These are phyloP conservation scores for Lycaon pictus DNA, from an alignment of 2,113 vertebrate species.

Conservation along the genomic window DNA sequence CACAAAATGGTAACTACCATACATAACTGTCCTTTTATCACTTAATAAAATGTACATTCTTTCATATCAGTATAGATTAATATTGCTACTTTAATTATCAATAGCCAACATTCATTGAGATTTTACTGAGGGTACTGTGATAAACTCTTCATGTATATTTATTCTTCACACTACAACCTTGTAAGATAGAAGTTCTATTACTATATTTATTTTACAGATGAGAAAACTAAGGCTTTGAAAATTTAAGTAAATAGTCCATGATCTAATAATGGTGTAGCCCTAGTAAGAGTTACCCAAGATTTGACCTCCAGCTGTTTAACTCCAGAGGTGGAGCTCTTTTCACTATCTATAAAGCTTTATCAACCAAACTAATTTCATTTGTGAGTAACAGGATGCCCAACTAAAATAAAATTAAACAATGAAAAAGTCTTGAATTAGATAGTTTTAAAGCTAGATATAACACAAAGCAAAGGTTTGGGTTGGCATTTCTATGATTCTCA, in stretches of 20 bases:
- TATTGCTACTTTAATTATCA: not conserved
- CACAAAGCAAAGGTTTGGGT: not conserved
- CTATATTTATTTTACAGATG: not conserved
- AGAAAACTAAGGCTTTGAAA: not conserved
- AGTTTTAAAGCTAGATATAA: not conserved
- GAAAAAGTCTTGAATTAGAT: not conserved
- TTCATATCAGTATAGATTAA: not conserved
- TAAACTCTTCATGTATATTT: not conserved
- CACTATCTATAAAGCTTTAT: not conserved
- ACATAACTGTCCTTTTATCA: not conserved
- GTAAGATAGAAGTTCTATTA: not conserved
- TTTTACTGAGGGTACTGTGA: not conserved
- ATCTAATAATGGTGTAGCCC: not conserved
- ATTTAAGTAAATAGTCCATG: not conserved
- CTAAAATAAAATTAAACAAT: not conserved
- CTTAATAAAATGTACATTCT: not conserved
- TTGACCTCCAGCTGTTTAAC: not conserved
- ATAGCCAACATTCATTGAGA: not conserved
- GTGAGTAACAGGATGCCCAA: not conserved
- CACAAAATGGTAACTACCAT: not conserved
- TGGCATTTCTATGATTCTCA: not conserved
- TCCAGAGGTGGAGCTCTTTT: not conserved
- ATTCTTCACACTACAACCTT: not conserved
- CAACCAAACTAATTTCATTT: not conserved
- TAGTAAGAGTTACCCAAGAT: not conserved